Percentiles rank a stretch among this genome's conserved stretches.
These are phyloP conservation scores for Phymastichus coffea DNA, from an alignment of 1,140 invertebrate genomes.

Conservation along the genomic window DNA sequence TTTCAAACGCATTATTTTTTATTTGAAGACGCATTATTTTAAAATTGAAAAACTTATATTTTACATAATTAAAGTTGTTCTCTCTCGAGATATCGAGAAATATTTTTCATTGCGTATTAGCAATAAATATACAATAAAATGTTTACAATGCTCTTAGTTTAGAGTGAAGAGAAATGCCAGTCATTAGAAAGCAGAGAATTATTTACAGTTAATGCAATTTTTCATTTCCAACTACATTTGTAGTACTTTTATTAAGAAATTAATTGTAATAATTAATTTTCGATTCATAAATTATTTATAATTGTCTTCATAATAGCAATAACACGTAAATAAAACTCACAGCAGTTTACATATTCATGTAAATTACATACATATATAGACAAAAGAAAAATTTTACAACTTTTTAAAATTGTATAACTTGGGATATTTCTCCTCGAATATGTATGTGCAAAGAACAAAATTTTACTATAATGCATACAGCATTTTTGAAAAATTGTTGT, in stretches of 20 bases:
- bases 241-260: no score
- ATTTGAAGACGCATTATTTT: no score
- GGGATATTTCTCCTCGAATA: conserved; percentile 10
- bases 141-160: conserved; percentile 2
- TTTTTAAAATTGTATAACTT: not conserved
- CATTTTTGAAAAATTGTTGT: conserved; percentile 1
- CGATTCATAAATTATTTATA: no score
- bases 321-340: no score
- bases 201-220: no score
- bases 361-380: no score
- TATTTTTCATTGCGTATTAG: conserved; percentile 23
- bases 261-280: no score
- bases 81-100: conserved; percentile 32
- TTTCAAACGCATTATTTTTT: conserved; percentile 23
- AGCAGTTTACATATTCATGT: no score
- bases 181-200: no score
- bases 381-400: no score
- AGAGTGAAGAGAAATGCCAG: conserved; percentile 11
- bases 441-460: conserved; percentile 8
- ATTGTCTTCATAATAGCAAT: no score
- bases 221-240: no score
- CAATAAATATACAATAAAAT: conserved; percentile 24
- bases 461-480: conserved; percentile 10
- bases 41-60: conserved; percentile 37
- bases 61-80: conserved; percentile 39